phyloP scores from a whole-genome alignment of 2,888 invertebrate species.

The Epiblema foenella region DNA sequence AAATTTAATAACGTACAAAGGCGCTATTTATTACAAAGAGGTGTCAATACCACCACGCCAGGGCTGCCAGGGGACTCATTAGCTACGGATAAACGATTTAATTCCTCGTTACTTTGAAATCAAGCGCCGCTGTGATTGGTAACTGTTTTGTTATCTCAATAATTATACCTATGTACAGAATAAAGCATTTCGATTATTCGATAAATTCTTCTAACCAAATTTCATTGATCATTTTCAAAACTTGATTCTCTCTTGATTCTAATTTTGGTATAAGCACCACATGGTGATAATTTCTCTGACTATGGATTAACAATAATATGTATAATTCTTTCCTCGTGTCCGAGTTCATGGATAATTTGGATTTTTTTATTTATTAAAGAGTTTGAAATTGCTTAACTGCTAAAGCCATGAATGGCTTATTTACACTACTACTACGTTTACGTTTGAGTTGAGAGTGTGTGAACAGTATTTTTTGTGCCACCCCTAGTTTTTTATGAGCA shows the following conservation, averaged over 20 bases:
- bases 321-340: neutral
- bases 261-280: neutral
- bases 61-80: neutral
- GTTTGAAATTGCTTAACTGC: too few species aligned
- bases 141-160: neutral
- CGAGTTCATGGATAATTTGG: neutral
- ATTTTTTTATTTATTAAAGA: too few species aligned
- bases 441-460: neutral
- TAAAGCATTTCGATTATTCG: too few species aligned
- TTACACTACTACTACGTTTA: too few species aligned
- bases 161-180: neutral
- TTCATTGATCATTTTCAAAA: neutral
- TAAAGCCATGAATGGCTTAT: too few species aligned
- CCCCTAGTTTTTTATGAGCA: neutral
- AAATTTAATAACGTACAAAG: slow-evolving; percentile 34
- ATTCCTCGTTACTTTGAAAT: neutral
- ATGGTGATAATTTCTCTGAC: neutral
- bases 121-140: neutral
- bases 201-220: neutral
- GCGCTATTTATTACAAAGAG: slow-evolving; percentile 31
- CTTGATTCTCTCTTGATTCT: neutral
- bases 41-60: slow-evolving; percentile 28
- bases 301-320: neutral
- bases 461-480: neutral
- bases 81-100: slow-evolving; percentile 1